Conservation (phyloP, 64 coral and sea anemone species). For the Trachythela sp. region DNA sequence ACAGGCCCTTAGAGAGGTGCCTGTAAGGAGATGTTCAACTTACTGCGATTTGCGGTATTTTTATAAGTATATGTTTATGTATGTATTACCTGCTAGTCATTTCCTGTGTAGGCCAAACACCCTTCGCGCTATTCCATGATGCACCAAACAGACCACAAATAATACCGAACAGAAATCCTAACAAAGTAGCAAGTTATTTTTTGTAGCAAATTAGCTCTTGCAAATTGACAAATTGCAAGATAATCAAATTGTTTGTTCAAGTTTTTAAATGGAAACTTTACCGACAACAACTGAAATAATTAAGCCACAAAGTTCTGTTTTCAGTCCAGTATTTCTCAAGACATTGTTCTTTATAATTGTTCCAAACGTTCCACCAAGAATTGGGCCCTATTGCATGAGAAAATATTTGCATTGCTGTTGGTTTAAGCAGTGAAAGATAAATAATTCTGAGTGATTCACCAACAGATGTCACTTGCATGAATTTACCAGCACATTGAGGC, state of each 20-base stretch:
- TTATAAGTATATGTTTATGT: background rate
- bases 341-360: background rate
- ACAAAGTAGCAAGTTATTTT: background rate
- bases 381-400: background rate
- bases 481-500: too few relatives aligned
- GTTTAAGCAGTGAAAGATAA: too few relatives aligned
- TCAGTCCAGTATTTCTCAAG: background rate
- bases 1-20: too few relatives aligned
- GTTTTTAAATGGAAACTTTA: background rate
- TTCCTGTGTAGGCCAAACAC: slow-evolving; percentile 1
- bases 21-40: too few relatives aligned
- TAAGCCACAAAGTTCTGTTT: slow-evolving; percentile 7
- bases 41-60: too few relatives aligned
- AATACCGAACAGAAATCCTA: slow-evolving; percentile 9
- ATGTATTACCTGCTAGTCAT: background rate
- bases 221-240: background rate
- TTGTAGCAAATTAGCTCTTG: background rate
- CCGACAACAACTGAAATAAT: background rate
- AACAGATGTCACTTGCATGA: too few relatives aligned
- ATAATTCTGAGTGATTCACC: too few relatives aligned
- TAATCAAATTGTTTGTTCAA: background rate
- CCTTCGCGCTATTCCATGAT: background rate
- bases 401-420: background rate
- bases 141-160: background rate
- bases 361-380: background rate